These are phyloP conservation scores for Stomatorhinus ivindoensis DNA, from an alignment of 2,113 vertebrate genomes.

Conservation along the genomic window DNA sequence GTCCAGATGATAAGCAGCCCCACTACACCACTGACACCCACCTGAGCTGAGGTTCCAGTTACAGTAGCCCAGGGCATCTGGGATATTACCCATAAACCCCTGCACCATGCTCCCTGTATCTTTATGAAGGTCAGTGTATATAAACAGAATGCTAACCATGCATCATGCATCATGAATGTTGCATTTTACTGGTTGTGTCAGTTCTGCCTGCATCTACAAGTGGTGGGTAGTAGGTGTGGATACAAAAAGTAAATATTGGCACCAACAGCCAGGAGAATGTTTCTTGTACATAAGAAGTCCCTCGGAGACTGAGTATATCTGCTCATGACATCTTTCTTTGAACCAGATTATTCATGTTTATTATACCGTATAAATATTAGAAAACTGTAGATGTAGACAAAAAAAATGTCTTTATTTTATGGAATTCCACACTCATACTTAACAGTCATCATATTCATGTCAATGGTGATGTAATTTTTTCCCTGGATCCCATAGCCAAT, in stretches of 20 bases:
- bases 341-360: not conserved
- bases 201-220: not conserved
- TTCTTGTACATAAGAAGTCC: not conserved
- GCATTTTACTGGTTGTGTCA: not conserved
- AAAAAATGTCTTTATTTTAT: not conserved
- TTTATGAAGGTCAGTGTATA: not conserved
- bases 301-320: not conserved
- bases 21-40: not conserved
- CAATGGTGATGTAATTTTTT: not conserved
- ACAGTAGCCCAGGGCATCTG: not conserved
- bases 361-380: not conserved
- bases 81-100: not conserved
- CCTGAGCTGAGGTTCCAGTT: not conserved
- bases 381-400: not conserved
- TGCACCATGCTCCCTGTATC: not conserved
- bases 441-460: not conserved
- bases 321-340: not conserved
- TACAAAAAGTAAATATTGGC: not conserved
- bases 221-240: not conserved
- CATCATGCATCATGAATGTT: not conserved
- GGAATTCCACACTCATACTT: not conserved
- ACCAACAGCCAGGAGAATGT: not conserved
- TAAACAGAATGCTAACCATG: too few relatives aligned
- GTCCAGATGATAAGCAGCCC: not conserved
- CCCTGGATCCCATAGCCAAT: not conserved